These are phyloP conservation scores for Otis tarda DNA, from an alignment of 2,113 vertebrate genomes.

Conservation along the genomic window DNA sequence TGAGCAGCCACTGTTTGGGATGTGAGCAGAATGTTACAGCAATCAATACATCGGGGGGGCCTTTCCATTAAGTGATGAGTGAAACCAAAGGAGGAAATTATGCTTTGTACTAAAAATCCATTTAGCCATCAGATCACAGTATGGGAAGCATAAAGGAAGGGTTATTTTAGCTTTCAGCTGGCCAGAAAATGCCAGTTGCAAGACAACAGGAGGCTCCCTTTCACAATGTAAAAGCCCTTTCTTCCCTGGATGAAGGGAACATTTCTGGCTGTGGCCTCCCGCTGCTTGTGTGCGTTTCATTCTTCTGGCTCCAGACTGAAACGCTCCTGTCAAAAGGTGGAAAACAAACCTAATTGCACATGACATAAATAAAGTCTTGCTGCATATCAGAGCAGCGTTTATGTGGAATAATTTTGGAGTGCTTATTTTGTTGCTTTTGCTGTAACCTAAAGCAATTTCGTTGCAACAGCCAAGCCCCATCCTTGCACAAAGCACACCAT, in stretches of 20 bases:
- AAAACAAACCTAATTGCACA: slow-evolving; percentile 10
- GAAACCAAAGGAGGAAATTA: slow-evolving; percentile 42
- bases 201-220: slow-evolving; percentile 68
- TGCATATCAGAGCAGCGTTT: neutral
- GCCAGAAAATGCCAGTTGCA: slow-evolving; percentile 34
- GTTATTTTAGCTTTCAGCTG: slow-evolving; percentile 50
- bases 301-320: slow-evolving; percentile 9
- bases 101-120: slow-evolving; percentile 55
- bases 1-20: neutral
- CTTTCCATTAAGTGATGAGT: slow-evolving; percentile 45
- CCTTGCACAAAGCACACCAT: neutral
- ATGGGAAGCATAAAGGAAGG: slow-evolving; percentile 16
- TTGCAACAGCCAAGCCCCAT: neutral
- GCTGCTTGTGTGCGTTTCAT: slow-evolving; percentile 18
- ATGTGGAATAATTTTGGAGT: neutral
- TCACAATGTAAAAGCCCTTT: slow-evolving; percentile 48
- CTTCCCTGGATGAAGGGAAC: slow-evolving; percentile 20
- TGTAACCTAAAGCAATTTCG: neutral
- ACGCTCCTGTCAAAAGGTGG: neutral
- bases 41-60: slow-evolving; percentile 4
- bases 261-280: slow-evolving; percentile 5
- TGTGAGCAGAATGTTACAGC: neutral
- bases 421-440: neutral
- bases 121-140: slow-evolving; percentile 45
- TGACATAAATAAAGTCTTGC: neutral